A percentile compares a stretch with the other conserved stretches of the same genome.
Evolutionary conservation across 2,113 vertebrate species (phyloP).

Genomic region (Perca schrenkii): DNA sequence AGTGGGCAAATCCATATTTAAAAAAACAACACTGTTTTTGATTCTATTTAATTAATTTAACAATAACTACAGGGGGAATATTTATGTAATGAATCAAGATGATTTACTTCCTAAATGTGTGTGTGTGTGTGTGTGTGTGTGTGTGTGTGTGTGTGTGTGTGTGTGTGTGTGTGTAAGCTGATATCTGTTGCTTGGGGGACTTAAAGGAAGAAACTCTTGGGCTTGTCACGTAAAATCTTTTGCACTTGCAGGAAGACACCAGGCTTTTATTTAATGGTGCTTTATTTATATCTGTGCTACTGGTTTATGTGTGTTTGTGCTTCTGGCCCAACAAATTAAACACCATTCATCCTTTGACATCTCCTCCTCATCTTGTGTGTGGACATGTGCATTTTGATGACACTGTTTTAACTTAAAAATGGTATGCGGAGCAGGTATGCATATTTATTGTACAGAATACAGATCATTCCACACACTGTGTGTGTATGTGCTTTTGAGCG

Average conservation of each 20-base stretch:
- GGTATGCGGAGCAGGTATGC: constrained; percentile 42
- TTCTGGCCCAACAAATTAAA: constrained; percentile 26
- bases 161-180: not conserved
- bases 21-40: constrained; percentile 24
- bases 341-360: constrained; percentile 13
- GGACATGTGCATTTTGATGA: constrained; percentile 33
- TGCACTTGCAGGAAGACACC: constrained; percentile 54
- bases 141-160: not conserved
- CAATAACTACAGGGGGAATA: constrained; percentile 26
- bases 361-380: constrained; percentile 12
- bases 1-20: not conserved
- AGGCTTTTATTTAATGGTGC: constrained; percentile 48
- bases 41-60: constrained; percentile 29
- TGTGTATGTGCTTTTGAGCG: constrained; percentile 40
- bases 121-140: not conserved
- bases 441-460: constrained; percentile 68
- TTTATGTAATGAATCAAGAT: constrained; percentile 48
- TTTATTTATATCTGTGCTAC: constrained; percentile 46
- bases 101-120: constrained; percentile 21
- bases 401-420: constrained; percentile 40
- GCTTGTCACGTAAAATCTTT: constrained; percentile 41
- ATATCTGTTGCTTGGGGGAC: not conserved
- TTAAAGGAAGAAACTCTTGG: not conserved
- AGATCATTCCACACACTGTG: constrained; percentile 70
- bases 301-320: constrained; percentile 23